Conservation (phyloP, 2,113 vertebrate genomes). For the Siniperca chuatsi region DNA sequence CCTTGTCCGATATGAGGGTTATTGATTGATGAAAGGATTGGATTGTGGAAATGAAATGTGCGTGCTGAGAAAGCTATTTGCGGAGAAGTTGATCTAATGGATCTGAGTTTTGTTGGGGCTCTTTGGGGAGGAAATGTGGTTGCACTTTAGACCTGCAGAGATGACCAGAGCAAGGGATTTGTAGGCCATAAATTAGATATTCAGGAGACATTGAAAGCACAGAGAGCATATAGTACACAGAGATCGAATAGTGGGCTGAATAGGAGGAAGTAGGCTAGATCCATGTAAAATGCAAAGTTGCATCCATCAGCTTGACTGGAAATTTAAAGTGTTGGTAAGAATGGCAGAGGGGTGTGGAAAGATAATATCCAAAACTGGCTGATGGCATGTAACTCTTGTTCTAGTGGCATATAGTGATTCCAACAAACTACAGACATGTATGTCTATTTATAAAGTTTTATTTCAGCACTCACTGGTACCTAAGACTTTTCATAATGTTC, state of each 20-base stretch:
- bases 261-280: not conserved
- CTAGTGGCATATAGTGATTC: not conserved
- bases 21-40: constrained; percentile 47
- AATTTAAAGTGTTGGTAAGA: not conserved
- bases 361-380: not conserved
- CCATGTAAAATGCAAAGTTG: constrained; percentile 9
- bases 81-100: constrained; percentile 28
- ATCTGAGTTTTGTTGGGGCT: constrained; percentile 26
- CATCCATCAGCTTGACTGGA: not conserved
- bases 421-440: not conserved
- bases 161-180: not conserved
- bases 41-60: constrained; percentile 26
- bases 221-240: not conserved
- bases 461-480: not conserved
- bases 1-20: not conserved
- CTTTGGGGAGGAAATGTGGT: not conserved
- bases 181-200: not conserved
- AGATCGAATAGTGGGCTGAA: not conserved
- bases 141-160: constrained; percentile 14
- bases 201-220: not conserved
- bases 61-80: constrained; percentile 31
- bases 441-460: not conserved
- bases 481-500: not conserved
- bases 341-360: not conserved
- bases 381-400: not conserved